Base-by-base conservation (phyloP, 92 coral and sea anemone species). In the Parazoanthus atlanticus region DNA sequence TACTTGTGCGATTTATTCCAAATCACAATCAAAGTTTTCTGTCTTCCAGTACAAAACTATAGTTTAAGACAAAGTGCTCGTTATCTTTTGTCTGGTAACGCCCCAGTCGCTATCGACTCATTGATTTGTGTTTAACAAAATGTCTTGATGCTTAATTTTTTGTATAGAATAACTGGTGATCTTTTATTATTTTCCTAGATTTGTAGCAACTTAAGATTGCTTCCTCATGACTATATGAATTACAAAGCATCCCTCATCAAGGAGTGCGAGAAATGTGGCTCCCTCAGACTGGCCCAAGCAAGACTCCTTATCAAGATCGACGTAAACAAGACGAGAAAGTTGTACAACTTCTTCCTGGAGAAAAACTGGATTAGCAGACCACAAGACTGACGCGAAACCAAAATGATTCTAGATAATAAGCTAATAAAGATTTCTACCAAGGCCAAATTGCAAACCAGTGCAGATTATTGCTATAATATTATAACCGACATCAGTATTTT, bases 251-350 rank as follows among this genome's bases (percentile, higher is more conserved):
- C 90, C 40, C 91, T 97, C 8, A 91, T 95, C 64, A 95, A 95
- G 66, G 99, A 97, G 81, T 92, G 90, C 80, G 96, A 95, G 43
- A 94, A 93, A 73, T 81, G 75, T 33, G 99, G 99, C 25, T 91
- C 91, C 56, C 92, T 97, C 15, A 78, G 97, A 40, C 94, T 97
- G 21, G 98, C 99, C 0, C 99, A 97, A 74, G 99, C 99, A 10
- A 93, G 99, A 80, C 83, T 94, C 9, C 92, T 97, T 5, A 91
- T 97, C 91, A 93, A 97, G 70, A 97, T 97, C 84, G 99, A 97
- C 88, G 99, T 97, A 34, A 97, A 97, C 85, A 97, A 97, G 92
- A 97, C 99, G 0, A 94, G 99, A 86, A 97, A 97, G 88, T 86
- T 97, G 97, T 97, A 91, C 88, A 96, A 97, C 90, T 97, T 95